phyloP scores from a whole-genome alignment of 2,113 vertebrate genomes.

The Oreochromis tanganicae region DNA sequence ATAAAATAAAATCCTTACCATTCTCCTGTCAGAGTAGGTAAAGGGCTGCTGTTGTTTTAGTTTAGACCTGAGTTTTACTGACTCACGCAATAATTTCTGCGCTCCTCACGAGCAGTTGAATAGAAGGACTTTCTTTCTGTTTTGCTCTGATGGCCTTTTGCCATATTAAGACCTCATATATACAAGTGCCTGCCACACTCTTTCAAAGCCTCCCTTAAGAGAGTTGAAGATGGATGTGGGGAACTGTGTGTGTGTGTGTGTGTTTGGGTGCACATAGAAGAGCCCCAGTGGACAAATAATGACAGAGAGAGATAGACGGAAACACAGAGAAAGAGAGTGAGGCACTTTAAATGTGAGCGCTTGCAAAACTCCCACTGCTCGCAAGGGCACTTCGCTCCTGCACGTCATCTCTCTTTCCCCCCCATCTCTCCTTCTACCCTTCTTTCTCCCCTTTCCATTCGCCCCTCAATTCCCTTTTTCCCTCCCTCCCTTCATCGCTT shows the following conservation, averaged over 20 bases:
- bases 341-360: conserved; percentile 66
- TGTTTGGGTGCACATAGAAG: conserved; percentile 36
- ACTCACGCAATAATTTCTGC: neutral
- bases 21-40: neutral
- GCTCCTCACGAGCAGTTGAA: neutral
- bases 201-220: conserved; percentile 61
- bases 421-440: conserved; percentile 31
- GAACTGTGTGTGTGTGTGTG: neutral
- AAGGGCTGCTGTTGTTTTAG: neutral
- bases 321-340: conserved; percentile 46
- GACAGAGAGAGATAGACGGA: conserved; percentile 53
- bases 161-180: conserved; percentile 46
- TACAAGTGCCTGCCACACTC: conserved; percentile 49
- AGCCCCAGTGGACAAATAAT: conserved; percentile 70
- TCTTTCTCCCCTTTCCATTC: conserved; percentile 47
- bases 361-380: conserved; percentile 64
- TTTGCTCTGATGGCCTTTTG: conserved; percentile 36
- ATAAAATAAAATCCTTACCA: neutral
- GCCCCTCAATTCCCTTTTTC: conserved; percentile 34
- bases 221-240: conserved; percentile 63
- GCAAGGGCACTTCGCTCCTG: conserved; percentile 63
- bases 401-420: conserved; percentile 50
- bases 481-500: conserved; percentile 48
- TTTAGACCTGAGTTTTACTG: neutral
- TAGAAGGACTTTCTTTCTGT: neutral